Evolutionary conservation across 2,113 vertebrate genomes (phyloP).

Genomic region (Alaudala cheleensis): DNA sequence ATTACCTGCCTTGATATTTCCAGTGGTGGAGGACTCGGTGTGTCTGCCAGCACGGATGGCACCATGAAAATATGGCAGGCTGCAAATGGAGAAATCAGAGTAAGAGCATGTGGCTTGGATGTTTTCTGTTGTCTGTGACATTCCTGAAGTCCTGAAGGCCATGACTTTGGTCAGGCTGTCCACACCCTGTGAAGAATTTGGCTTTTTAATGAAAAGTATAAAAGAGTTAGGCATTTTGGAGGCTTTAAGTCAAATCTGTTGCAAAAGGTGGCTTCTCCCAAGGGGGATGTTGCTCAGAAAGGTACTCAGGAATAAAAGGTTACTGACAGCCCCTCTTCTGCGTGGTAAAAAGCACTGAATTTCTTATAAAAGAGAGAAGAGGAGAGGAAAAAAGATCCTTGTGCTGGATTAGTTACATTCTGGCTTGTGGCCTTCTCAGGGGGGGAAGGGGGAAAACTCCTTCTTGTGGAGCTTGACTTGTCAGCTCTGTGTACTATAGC

Average conservation of each 20-base stretch:
- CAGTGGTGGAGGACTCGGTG: conserved; percentile 76
- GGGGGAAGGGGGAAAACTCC: too few species aligned
- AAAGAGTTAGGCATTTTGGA: accelerated
- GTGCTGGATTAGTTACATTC: neutral
- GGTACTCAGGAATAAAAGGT: neutral
- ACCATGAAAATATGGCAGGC: conserved; percentile 84
- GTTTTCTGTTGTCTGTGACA: neutral
- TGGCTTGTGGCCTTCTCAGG: neutral
- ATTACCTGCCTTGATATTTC: conserved; percentile 78
- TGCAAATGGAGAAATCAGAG: conserved; percentile 79
- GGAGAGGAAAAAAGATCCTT: neutral
- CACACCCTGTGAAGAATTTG: neutral
- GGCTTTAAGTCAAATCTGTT: neutral
- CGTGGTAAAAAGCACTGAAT: neutral
- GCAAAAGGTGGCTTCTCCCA: neutral
- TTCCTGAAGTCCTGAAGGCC: neutral
- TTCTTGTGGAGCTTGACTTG: neutral
- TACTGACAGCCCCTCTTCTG: neutral
- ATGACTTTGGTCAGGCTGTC: neutral
- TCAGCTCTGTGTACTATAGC: neutral
- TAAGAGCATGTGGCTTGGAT: conserved; percentile 44
- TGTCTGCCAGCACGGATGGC: conserved; percentile 77
- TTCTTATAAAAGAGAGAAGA: neutral
- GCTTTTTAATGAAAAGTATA: neutral
- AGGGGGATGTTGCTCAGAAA: neutral